A percentile compares a stretch with the other conserved stretches of the same genome.
Evolutionary conservation across 2,113 vertebrate species (phyloP).

Genomic region (Halcyon senegalensis): DNA sequence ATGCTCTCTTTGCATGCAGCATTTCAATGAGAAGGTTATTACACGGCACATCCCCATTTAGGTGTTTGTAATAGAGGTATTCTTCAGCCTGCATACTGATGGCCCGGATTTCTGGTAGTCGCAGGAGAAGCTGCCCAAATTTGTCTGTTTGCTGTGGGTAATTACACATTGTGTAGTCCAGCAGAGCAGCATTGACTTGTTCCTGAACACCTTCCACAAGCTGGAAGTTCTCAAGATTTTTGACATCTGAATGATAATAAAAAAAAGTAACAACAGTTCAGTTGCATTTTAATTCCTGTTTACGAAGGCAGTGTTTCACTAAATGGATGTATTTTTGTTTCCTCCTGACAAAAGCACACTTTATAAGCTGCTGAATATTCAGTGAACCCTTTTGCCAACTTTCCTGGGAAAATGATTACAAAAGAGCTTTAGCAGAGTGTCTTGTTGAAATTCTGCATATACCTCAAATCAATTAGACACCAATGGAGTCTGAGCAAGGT

Average conservation of each 20-base stretch:
- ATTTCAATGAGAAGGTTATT: constrained; percentile 99
- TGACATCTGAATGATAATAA: constrained; percentile 85
- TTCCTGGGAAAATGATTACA: constrained; percentile 67
- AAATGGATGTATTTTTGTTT: not conserved
- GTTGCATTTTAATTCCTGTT: constrained; percentile 49
- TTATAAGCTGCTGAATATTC: constrained; percentile 60
- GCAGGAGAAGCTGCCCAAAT: constrained; percentile 94
- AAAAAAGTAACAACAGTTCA: constrained; percentile 11
- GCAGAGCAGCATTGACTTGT: constrained; percentile 93
- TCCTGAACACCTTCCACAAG: constrained; percentile 97
- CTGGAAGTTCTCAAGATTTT: constrained; percentile 98
- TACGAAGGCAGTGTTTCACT: constrained; percentile 9
- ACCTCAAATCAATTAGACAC: constrained; percentile 78
- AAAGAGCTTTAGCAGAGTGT: constrained; percentile 52
- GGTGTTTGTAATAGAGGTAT: constrained; percentile 99
- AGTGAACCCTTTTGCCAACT: constrained; percentile 35
- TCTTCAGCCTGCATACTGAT: constrained; percentile 98
- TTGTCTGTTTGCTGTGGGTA: constrained; percentile 98
- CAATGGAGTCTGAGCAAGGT: constrained; percentile 80
- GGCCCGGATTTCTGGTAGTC: constrained; percentile 95
- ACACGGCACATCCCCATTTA: constrained; percentile 98
- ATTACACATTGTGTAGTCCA: constrained; percentile 97
- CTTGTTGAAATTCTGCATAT: constrained; percentile 77
- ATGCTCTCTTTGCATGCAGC: constrained; percentile 97
- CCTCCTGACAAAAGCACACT: constrained; percentile 54